Evolutionary conservation across 1,140 invertebrate genomes (phyloP), one percentile per base, ranked within the genome.

Genomic region (Orchestia grillus): DNA sequence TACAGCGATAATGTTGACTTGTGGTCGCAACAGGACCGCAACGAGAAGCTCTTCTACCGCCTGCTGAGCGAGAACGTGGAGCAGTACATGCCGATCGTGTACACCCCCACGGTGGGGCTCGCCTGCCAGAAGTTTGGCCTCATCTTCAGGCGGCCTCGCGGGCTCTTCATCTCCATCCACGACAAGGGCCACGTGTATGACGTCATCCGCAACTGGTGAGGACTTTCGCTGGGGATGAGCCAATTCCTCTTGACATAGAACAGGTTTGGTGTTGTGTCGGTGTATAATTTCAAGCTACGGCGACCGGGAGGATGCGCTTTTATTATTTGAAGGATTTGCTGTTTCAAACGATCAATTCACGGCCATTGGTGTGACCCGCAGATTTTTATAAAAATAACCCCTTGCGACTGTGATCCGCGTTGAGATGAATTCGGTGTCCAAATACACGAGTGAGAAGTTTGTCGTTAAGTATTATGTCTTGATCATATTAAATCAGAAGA

Each of bases 91-190:
- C 99, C 99, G 0, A 99, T 99, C 97, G 99, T 99, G 4, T 99
- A 99, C 97, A 99, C 99, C 0, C 99, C 99, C 0, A 99, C 99
- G 15, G 99, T 99, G 28, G 99, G 99, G 0, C 97, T 99, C 97
- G 99, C 99, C 0, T 99, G 99, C 97, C 99, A 99, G 97, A 99
- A 99, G 97, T 99, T 99, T 97, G 99, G 99, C 53, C 98, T 99
- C 45, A 99, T 99, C 97, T 99, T 99, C 97, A 98, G 99, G 95
- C 98, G 99, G 97, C 99, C 99, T 0, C 98, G 99, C 97, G 99
- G 99, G 96, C 98, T 99, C 0, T 99, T 99, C 97, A 98, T 99
- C 95, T 99, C 99, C 0, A 99, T 99, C 97, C 99, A 99, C 97
- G 99, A 99, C 97, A 98, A 98, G 97, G 99, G 99, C 47, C 99